phyloP scores from a whole-genome alignment of 2,113 vertebrate genomes.

The Planiliza haematocheilus region DNA sequence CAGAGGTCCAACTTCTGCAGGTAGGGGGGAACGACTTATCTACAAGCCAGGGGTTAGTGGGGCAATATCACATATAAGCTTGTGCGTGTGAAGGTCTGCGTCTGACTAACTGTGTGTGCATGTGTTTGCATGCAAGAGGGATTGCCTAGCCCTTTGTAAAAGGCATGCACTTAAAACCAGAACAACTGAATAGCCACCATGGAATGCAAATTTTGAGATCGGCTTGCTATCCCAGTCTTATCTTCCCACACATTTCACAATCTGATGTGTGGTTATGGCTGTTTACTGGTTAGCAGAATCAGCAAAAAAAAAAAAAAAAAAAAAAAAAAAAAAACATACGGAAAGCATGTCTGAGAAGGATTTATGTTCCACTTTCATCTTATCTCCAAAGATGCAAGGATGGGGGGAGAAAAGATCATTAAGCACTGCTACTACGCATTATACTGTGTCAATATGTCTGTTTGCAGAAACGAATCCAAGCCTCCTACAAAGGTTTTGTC shows the following conservation, averaged over 20 bases:
- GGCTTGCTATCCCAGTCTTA: slow-evolving; percentile 54
- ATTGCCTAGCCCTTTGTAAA: not conserved
- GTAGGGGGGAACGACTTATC: slow-evolving; percentile 74
- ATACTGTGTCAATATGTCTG: slow-evolving; percentile 20
- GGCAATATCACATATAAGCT: not conserved
- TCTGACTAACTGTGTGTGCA: slow-evolving; percentile 29
- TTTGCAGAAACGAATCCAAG: slow-evolving; percentile 63
- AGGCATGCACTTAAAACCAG: slow-evolving; percentile 18
- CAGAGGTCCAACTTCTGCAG: slow-evolving; percentile 83
- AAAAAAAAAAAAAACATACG: slow-evolving; percentile 6
- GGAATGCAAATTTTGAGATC: slow-evolving; percentile 59
- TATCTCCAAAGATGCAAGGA: slow-evolving; percentile 34
- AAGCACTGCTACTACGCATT: slow-evolving; percentile 5
- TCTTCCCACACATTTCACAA: slow-evolving; percentile 74
- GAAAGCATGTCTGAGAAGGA: slow-evolving; percentile 26
- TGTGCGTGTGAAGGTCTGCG: no score
- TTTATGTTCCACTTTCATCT: slow-evolving; percentile 61
- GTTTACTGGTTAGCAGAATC: slow-evolving; percentile 68
- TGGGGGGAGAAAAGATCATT: slow-evolving; percentile 16
- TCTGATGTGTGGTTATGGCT: slow-evolving; percentile 67
- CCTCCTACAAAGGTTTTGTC: slow-evolving; percentile 60
- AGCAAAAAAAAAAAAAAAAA: slow-evolving; percentile 50
- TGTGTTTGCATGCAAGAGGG: slow-evolving; percentile 26
- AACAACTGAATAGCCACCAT: slow-evolving; percentile 35
- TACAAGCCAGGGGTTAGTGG: not conserved